Evolutionary conservation across 2,113 vertebrate genomes (phyloP).

Genomic region (Nesogale talazaci): DNA sequence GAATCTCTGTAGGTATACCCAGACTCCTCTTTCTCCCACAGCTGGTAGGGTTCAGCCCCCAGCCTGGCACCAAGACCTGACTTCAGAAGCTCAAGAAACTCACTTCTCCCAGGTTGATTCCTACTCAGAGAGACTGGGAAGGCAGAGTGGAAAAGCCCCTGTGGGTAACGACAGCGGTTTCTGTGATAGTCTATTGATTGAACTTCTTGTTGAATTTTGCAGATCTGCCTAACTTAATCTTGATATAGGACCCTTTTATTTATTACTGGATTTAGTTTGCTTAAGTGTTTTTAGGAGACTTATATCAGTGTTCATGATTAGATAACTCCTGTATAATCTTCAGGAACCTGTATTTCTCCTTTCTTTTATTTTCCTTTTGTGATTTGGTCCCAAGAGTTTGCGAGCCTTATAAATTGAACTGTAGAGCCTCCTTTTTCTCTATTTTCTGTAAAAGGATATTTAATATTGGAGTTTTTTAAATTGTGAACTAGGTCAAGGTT

Average conservation of each 20-base stretch:
- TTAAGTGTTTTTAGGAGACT: neutral
- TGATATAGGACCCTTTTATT: neutral
- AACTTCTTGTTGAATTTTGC: neutral
- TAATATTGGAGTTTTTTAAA: conserved; percentile 37
- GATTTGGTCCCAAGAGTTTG: neutral
- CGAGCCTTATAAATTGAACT: neutral
- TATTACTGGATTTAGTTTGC: neutral
- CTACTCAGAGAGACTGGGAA: neutral
- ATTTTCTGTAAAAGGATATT: neutral
- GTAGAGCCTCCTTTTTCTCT: neutral
- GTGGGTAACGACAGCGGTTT: neutral
- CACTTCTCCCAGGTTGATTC: neutral
- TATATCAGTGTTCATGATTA: neutral
- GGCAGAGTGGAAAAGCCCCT: neutral
- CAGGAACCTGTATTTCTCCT: neutral
- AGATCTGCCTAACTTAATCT: conserved; percentile 17
- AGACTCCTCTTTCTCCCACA: too few relatives aligned
- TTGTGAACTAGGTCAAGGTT: neutral
- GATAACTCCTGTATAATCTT: neutral
- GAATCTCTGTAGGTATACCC: too few relatives aligned
- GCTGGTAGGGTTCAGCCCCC: too few relatives aligned
- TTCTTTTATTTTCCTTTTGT: neutral
- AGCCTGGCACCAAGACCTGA: too few relatives aligned
- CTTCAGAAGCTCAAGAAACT: too few relatives aligned
- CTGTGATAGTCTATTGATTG: neutral